These are phyloP conservation scores for Mesocricetus auratus DNA, from an alignment of 2,113 vertebrate species.

Conservation along the genomic window DNA sequence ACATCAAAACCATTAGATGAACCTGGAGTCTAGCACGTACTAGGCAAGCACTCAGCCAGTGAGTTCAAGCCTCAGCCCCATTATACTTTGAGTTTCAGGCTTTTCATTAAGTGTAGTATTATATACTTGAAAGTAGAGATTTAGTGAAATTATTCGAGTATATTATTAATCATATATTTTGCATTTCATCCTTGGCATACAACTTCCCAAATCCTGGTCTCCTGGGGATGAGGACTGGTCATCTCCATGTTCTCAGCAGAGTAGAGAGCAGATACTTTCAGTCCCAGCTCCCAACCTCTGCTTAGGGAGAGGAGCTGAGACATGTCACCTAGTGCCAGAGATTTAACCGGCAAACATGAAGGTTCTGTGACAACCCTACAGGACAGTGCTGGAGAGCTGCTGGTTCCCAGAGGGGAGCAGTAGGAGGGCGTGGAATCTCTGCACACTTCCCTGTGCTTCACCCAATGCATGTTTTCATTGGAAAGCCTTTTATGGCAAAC, in stretches of 20 bases:
- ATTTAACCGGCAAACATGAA: too few species aligned
- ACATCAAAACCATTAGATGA: neutral
- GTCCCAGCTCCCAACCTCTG: neutral
- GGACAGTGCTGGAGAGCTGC: neutral
- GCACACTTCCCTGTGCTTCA: too few species aligned
- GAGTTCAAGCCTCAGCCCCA: neutral
- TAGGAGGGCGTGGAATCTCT: neutral
- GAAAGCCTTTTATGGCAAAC: neutral
- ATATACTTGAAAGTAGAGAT: neutral
- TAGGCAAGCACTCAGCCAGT: neutral
- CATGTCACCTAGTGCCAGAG: too few species aligned
- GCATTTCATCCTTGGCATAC: neutral
- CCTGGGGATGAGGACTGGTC: neutral
- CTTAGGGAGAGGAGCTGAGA: neutral
- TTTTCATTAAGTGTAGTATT: neutral
- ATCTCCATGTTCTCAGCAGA: neutral
- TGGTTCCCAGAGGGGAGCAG: neutral
- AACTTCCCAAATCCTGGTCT: neutral
- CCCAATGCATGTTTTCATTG: neutral
- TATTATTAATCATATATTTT: neutral
- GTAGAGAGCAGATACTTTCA: neutral
- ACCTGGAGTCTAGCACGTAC: neutral
- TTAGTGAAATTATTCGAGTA: neutral
- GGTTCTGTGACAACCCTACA: neutral
- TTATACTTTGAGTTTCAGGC: conserved; percentile 2